Evolutionary conservation across 2,888 invertebrate species (phyloP), one percentile per base, ranked within the genome.

Genomic region (Pyrrhia umbra): DNA sequence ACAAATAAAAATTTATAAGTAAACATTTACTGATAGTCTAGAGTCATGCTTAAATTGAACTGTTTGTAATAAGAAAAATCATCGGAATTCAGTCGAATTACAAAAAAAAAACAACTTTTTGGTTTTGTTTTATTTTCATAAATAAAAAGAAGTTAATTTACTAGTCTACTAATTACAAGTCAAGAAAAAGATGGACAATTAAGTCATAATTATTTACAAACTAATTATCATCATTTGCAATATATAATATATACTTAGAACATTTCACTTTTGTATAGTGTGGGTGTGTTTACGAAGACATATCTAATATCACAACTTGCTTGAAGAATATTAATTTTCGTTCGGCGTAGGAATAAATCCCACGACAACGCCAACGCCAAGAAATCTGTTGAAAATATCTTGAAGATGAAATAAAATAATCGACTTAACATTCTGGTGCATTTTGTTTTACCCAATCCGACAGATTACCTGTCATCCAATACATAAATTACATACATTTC

Each of bases 401-500:
- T 3, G 2, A 10, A 30, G 10, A 30, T 30, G 13, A 30, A 30
- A 9, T 30, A 13, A 10, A 30, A 9, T 30, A 13, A 30, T 30
- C 10, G 13, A 30, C 10, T 13, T 10, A 30, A 30, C 10, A 30
- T 13, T 27, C 10, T 4, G 1, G 34, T 30, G 10, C 4, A 43
- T 50, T 0, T 6, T 10, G 13, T n/a, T 39, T 25, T 4, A 16
- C 1, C 8, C n/a, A 6, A 8, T 4, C n/a, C 1, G 8, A 43
- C 43, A 30, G 3, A 65, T 49, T 30, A 43, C 43, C 15, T 56
- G 25, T 25, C 45, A 23, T 2, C 13, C 4, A 56, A 27, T 1
- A 21, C 15, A 65, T 39, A 21, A 2, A 66, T 46, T 15, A 45
- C 46, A 20, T 21, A 25, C 13, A 69, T 51, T 63, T 43, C 9